A percentile compares a stretch with the other conserved stretches of the same genome.
Conservation (phyloP, 2,113 vertebrate species). For the Nerophis ophidion region DNA sequence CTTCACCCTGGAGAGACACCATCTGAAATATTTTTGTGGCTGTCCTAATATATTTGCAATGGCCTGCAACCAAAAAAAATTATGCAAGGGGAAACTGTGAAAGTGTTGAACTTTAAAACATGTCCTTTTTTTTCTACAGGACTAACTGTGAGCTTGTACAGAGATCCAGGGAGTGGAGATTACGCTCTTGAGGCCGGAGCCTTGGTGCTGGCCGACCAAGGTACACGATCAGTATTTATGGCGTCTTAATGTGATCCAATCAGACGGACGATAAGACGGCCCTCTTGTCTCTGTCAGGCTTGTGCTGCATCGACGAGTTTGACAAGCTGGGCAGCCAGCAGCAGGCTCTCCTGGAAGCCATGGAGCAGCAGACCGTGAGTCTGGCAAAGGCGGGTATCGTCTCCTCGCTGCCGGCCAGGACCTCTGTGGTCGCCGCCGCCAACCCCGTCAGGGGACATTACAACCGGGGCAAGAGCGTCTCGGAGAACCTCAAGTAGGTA, state of each 20-base stretch:
- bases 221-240: conserved; percentile 50
- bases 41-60: too few relatives aligned
- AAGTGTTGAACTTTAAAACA: too few relatives aligned
- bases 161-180: conserved; percentile 87
- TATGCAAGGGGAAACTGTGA: too few relatives aligned
- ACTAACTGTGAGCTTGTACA: conserved; percentile 88
- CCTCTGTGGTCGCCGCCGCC: conserved; percentile 90
- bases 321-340: conserved; percentile 96
- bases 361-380: conserved; percentile 98
- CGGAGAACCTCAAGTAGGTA: conserved; percentile 92
- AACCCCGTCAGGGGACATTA: conserved; percentile 96
- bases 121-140: conserved; percentile 53
- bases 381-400: conserved; percentile 96
- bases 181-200: conserved; percentile 95
- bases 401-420: conserved; percentile 89
- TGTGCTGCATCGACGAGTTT: conserved; percentile 98
- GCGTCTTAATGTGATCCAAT: too few relatives aligned
- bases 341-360: conserved; percentile 92
- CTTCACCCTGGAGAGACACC: too few relatives aligned
- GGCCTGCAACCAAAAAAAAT: too few relatives aligned
- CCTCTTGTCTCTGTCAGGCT: conserved; percentile 65
- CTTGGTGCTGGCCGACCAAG: conserved; percentile 94
- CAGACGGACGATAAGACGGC: too few relatives aligned
- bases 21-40: too few relatives aligned
- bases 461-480: conserved; percentile 93